Evolutionary conservation across 2,797 vertebrate species (phyloP), one percentile per base, ranked within the genome.

Genomic region (Okamejei kenojei): DNA sequence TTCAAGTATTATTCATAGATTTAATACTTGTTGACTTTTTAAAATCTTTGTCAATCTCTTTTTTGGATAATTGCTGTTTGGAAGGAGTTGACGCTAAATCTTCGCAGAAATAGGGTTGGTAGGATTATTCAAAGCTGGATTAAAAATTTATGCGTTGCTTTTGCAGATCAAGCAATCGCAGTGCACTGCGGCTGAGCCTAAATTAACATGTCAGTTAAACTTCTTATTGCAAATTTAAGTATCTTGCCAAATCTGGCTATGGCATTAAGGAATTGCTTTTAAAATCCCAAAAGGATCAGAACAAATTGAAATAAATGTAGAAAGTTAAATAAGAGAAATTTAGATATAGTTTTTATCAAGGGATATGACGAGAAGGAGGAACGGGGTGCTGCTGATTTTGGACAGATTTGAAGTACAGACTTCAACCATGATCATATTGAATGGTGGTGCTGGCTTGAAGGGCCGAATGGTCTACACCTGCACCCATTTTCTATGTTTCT

Each of bases 91-190:
- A 74, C 23, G 29, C 1, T 76, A 92, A 92, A 92, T 76, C 90
- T 92, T 74, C 38, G 23, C 90, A 92, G 71, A 58, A 45, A 92
- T 76, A 76, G 71, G 45, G 73, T 92, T 92, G 73, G 90, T 92
- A 26, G 65, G 71, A 92, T 92, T 92, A 92, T n/a, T 92, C 38
- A 92, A 92, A 92, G 90, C 90, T 76, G 90, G 71, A 54, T 92
- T 92, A 76, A 76, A 92, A 71, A 92, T 74, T 29, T 92, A 54
- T 76, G 8, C 15, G 54, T 92, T 74, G 90, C 6, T 92, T 92
- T 74, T 74, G 21, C 35, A 54, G 76, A 74, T 76, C 38, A 74
- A 54, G 35, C 76, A 58, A 92, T 92, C 35, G 54, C 38, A 88
- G 32, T 54, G 21, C 29, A 76, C 35, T 45, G 38, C 11, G 54